A percentile compares a stretch with the other conserved stretches of the same genome.
phyloP scores from a whole-genome alignment of 1,140 invertebrate genomes.

The Idris sp. region DNA sequence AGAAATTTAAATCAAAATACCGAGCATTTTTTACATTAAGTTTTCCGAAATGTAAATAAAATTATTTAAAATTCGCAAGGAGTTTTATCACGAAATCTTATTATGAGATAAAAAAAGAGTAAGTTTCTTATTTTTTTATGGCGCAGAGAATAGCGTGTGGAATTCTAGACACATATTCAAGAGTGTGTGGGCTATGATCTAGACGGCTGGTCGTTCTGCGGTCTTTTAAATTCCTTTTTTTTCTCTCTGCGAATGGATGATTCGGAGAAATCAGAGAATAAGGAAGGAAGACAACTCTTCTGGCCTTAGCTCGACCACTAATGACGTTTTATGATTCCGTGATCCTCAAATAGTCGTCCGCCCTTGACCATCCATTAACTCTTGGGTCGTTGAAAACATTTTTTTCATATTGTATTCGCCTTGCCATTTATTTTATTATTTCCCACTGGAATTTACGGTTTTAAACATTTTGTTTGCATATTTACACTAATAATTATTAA shows the following conservation, averaged over 20 bases:
- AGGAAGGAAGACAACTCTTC: slow-evolving; percentile 62
- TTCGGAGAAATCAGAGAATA: slow-evolving; percentile 58
- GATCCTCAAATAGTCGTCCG: slow-evolving; percentile 39
- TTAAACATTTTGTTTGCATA: too few species aligned
- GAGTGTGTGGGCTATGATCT: slow-evolving; percentile 55
- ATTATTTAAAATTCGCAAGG: too few species aligned
- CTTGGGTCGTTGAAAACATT: slow-evolving; percentile 41
- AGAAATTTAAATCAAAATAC: too few species aligned
- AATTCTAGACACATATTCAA: slow-evolving; percentile 30
- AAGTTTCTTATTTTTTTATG: slow-evolving; percentile 13
- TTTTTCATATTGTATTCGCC: slow-evolving; percentile 36
- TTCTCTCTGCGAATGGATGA: slow-evolving; percentile 47
- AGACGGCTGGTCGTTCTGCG: slow-evolving; percentile 62
- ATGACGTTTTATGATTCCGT: slow-evolving; percentile 63
- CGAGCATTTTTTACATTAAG: too few species aligned
- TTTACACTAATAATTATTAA: too few species aligned
- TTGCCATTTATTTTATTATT: not conserved
- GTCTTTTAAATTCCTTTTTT: slow-evolving; percentile 65
- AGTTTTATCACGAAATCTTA: too few species aligned
- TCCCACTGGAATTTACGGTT: not conserved
- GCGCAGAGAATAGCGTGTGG: slow-evolving; percentile 14
- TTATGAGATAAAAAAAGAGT: too few species aligned
- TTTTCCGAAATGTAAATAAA: too few species aligned
- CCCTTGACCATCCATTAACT: slow-evolving; percentile 59
- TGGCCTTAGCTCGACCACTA: slow-evolving; percentile 52